phyloP scores from a whole-genome alignment of 2,113 vertebrate genomes.

The Tichodroma muraria region DNA sequence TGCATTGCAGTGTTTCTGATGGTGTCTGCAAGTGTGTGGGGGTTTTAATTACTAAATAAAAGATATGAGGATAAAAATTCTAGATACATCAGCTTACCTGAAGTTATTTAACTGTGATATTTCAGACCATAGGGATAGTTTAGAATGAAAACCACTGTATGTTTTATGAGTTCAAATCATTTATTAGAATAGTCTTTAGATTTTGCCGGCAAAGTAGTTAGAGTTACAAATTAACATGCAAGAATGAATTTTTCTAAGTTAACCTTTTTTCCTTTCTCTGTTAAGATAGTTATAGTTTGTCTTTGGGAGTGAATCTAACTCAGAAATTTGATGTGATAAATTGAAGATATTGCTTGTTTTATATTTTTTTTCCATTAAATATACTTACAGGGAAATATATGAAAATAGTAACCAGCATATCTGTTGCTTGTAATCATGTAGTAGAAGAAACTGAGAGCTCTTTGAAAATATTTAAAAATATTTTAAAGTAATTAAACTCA shows the following conservation, averaged over 20 bases:
- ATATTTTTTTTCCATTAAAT: background rate
- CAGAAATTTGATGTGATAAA: background rate
- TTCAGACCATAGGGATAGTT: background rate
- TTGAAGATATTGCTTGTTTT: background rate
- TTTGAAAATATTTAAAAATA: background rate
- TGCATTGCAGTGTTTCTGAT: background rate
- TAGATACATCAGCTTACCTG: background rate
- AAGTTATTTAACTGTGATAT: background rate
- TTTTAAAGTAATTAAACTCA: background rate
- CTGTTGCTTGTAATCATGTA: background rate
- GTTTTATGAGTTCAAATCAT: background rate
- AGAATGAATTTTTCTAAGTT: background rate
- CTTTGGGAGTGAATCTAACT: background rate
- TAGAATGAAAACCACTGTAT: background rate
- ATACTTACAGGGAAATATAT: background rate
- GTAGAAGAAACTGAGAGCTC: background rate
- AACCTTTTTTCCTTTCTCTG: rapidly evolving
- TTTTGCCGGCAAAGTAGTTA: background rate
- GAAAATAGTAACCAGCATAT: background rate
- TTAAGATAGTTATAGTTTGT: background rate
- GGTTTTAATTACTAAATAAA: background rate
- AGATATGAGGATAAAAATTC: background rate
- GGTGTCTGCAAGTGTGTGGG: background rate
- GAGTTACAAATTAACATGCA: background rate
- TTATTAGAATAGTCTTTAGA: background rate